These are phyloP conservation scores for Luscinia luscinia DNA, from an alignment of 2,797 vertebrate genomes.

Conservation along the genomic window DNA sequence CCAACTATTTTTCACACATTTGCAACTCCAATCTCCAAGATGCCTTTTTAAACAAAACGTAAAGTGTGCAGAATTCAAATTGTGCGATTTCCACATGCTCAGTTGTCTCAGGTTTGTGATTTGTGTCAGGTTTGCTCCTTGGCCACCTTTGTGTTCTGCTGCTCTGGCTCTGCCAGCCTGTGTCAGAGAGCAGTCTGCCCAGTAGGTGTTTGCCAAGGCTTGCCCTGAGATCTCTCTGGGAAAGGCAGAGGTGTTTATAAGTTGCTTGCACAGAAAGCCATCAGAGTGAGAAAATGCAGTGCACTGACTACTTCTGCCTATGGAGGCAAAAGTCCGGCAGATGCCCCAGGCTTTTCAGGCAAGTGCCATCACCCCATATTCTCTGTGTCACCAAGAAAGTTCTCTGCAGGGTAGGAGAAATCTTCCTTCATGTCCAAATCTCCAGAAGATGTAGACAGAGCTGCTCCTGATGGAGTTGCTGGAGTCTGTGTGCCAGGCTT, in stretches of 20 bases:
- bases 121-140: background rate
- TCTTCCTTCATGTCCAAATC: background rate
- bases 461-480: background rate
- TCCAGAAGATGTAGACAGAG: background rate
- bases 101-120: background rate
- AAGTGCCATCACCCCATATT: background rate
- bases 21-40: background rate
- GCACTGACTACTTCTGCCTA: background rate
- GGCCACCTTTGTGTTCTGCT: background rate
- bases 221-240: background rate
- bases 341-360: background rate
- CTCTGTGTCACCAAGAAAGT: background rate
- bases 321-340: background rate
- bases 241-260: background rate
- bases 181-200: background rate
- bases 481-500: background rate
- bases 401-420: background rate
- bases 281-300: background rate
- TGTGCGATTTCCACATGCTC: background rate
- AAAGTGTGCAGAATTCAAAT: background rate
- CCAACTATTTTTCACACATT: background rate
- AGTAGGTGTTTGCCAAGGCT: background rate
- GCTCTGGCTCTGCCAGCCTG: background rate
- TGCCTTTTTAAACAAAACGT: background rate
- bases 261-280: background rate